Conservation (phyloP, 2,888 invertebrate species). For the Cotesia congregata region DNA sequence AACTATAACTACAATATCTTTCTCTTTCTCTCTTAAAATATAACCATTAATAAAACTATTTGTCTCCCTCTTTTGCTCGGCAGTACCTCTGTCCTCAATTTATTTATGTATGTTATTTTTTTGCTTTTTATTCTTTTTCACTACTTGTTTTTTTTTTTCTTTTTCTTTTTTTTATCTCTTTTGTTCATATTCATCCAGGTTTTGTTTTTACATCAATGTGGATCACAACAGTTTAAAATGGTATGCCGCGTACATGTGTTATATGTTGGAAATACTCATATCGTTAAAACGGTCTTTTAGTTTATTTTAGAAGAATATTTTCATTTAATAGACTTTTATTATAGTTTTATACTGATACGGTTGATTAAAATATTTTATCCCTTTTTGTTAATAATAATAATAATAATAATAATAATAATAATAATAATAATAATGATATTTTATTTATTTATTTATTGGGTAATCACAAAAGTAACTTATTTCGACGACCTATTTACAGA, state of each 20-base stretch:
- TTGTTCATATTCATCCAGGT: not conserved
- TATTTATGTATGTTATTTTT: not conserved
- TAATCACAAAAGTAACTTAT: not conserved
- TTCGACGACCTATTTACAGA: conserved; percentile 19
- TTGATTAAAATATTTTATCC: not conserved
- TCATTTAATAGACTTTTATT: not conserved
- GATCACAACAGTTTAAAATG: not conserved
- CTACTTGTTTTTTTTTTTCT: not conserved
- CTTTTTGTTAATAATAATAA: not conserved
- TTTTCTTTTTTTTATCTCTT: not conserved
- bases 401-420: not conserved
- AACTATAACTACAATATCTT: not conserved
- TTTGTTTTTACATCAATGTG: not conserved
- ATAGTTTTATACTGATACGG: not conserved
- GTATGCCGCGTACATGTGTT: not conserved
- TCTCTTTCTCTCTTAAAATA: not conserved
- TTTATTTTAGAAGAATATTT: not conserved
- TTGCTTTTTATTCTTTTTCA: not conserved
- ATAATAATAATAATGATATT: not conserved
- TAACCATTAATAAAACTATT: not conserved
- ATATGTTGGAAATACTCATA: not conserved
- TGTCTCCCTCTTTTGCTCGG: not conserved
- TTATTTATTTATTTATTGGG: not conserved
- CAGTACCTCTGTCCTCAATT: not conserved
- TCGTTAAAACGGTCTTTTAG: not conserved